These are phyloP conservation scores for Ephestia elutella DNA, from an alignment of 1,140 invertebrate genomes.

Conservation along the genomic window DNA sequence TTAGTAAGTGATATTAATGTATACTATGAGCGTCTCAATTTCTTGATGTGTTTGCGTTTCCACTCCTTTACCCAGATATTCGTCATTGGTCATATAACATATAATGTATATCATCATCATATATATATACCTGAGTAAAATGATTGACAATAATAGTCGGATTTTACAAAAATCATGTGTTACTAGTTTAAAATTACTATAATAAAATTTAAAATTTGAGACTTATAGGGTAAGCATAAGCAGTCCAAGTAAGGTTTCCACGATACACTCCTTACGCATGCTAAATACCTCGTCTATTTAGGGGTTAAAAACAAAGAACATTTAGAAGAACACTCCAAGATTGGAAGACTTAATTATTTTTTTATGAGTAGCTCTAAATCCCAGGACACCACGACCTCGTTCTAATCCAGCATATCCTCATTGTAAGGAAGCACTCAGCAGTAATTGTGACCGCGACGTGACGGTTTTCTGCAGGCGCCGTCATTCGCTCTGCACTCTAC, in stretches of 20 bases:
- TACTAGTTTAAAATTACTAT: too few species aligned
- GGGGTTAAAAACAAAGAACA: background rate
- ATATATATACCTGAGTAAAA: too few species aligned
- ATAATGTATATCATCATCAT: too few species aligned
- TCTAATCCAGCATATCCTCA: background rate
- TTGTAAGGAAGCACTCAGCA: background rate
- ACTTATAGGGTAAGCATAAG: too few species aligned
- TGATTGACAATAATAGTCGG: too few species aligned
- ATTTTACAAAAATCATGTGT: too few species aligned
- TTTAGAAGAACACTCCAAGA: background rate
- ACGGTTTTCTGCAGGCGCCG: background rate
- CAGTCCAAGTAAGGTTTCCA: too few species aligned
- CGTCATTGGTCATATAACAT: background rate
- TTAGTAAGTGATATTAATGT: background rate
- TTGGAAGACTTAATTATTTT: background rate
- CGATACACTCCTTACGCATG: too few species aligned
- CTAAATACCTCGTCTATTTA: too few species aligned
- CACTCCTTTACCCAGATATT: background rate
- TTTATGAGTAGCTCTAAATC: background rate
- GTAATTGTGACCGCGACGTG: background rate
- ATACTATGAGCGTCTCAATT: background rate
- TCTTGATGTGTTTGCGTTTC: slow-evolving; percentile 1
- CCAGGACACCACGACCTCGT: background rate
- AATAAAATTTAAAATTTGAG: too few species aligned
- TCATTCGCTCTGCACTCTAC: background rate